Evolutionary conservation across 2,797 vertebrate species (phyloP), one percentile per base, ranked within the genome.

Genomic region (Thunnus albacares): DNA sequence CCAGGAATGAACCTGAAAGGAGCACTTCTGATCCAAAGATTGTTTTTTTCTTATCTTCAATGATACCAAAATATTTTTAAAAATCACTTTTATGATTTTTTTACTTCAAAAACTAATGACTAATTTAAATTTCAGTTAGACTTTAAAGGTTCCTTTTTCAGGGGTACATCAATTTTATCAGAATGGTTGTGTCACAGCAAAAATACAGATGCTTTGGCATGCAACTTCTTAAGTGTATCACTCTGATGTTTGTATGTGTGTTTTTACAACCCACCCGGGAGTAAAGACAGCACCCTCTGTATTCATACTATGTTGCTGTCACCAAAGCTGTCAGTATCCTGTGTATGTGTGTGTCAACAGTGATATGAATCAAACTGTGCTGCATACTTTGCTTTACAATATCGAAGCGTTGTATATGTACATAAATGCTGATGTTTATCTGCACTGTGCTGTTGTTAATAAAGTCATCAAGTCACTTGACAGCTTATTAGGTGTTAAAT

Each of bases 331-430:
- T 45, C 33, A 53, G 35, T 26, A 62, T 56, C 6, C 33, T 38
- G 60, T 51, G 28, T 51, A 20, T 55, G 52, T 81, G 43, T 61
- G 35, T 81, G 52, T 61, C 38, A 60, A 41, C 53, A 74, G 35
- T 30, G 57, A 77, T 63, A 63, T 38, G 28, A 11, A 62, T 75
- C n/a, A 75, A 75, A 66, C 20, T 11, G 0, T 28, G 8, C 35
- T 68, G 52, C 14, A 3, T 53, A 38, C 11, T 49, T 6, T 3
- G 4, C 51, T 72, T 68, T 47, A 64, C 64, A 41, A 55, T 41
- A 53, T 55, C 55, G 9, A 58, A 52, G 58, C 45, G 57, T 17
- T 55, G 28, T 38, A 8, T 2, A 52, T 14, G 22, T 3, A 41
- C 38, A 64, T 59, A 35, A 38, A 78, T 24, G 12, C 22, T 6